A percentile compares a stretch with the other conserved stretches of the same genome.
Conservation (phyloP, 2,113 vertebrate genomes). For the Caretta caretta region DNA sequence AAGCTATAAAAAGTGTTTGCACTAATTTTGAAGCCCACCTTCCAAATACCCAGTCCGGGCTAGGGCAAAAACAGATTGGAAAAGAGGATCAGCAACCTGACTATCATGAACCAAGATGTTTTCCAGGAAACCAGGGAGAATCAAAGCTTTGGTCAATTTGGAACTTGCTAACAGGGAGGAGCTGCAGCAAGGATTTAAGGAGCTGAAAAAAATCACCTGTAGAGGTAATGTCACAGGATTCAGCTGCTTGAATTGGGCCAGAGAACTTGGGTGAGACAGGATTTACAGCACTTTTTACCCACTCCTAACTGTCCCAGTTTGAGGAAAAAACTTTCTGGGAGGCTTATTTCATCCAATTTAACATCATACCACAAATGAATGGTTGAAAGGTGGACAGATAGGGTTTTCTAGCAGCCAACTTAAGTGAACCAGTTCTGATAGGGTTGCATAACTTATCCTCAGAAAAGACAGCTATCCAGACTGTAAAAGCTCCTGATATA, state of each 20-base stretch:
- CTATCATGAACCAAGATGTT: conserved; percentile 47
- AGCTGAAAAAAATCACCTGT: background rate
- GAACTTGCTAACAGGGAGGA: background rate
- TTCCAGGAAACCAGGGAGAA: conserved; percentile 57
- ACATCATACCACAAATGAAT: no score
- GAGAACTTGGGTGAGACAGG: background rate
- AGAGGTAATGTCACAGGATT: background rate
- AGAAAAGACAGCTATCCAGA: no score
- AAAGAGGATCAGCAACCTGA: background rate
- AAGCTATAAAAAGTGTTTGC: conserved; percentile 42
- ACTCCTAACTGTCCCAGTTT: background rate
- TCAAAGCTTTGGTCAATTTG: background rate
- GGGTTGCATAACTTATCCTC: no score
- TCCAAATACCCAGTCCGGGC: background rate
- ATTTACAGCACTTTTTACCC: background rate
- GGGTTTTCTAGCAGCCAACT: no score
- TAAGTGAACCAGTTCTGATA: no score
- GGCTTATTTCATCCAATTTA: no score
- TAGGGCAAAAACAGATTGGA: background rate
- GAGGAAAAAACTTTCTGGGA: background rate
- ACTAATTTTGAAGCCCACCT: conserved; percentile 5
- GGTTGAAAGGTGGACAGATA: no score
- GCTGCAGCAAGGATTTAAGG: background rate
- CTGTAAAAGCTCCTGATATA: no score
- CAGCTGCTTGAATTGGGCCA: background rate